Evolutionary conservation across 23 tunicate species (phyloP), one percentile per base, ranked within the genome.

Genomic region (Trididemnum clinides): DNA sequence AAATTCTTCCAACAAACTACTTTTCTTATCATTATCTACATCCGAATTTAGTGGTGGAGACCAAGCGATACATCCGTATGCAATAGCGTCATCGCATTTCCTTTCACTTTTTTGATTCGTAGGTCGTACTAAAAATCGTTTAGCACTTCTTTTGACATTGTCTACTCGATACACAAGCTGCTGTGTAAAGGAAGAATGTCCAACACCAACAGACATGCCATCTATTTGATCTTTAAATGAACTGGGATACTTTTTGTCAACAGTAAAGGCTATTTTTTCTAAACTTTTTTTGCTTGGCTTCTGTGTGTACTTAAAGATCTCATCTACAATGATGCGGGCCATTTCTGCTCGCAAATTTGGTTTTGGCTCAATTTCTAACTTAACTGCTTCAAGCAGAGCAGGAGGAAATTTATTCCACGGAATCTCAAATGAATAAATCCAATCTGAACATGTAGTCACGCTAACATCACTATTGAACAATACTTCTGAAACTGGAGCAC

Each of bases 211-310:
- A 5, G 66, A 25, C 66, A 59, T n/a, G 22, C 66, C 66, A 59
- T 59, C 66, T 25, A 59, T 59, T n/a, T 59, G 57, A 73, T 73
- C 80, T 4, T 28, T 54, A 73, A 73, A 73, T 19, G 80, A 73
- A 28, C 38, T 28, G 2, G 80, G 80, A 73, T 73, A 73, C 57
- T 73, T 73, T 73, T 21, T 20, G 3, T 36, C 80, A 26, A 73
- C 31, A 2, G 37, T 28, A 38, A 73, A 21, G 5, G 80, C 80
- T 19, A 73, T 36, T 19, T 21, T n/a, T n/a, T 73, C 57, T 5
- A 36, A 6, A 20, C 38, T 26, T 73, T 39, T 73, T 39, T 73
- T 73, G 7, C 31, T 12, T 19, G 66, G 66, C 22, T 59, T 59
- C 22, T 59, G 25, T 19, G 66, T 59, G 66, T 20, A 21, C 31